Evolutionary conservation across 2,888 invertebrate species (phyloP), one percentile per base, ranked within the genome.

Genomic region (Tinea trinotella): DNA sequence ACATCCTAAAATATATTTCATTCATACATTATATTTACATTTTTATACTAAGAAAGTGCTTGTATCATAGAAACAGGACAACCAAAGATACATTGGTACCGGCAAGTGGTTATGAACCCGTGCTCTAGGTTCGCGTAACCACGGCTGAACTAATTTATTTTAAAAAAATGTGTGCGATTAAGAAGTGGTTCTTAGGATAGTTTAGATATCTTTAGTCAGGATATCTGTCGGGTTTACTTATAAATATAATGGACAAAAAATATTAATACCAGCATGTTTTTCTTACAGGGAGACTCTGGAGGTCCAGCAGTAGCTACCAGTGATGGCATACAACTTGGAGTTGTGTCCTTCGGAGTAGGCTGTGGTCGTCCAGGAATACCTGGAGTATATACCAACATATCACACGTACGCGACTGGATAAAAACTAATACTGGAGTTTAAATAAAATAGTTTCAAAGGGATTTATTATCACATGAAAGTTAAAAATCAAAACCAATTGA

Each of bases 211-310:
- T n/a, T n/a, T n/a, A n/a, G n/a, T n/a, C n/a, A n/a, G n/a, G n/a
- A n/a, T n/a, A n/a, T n/a, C n/a, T n/a, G n/a, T n/a, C n/a, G n/a
- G n/a, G n/a, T 24, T 24, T 24, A 24, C 24, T 24, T 24, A 24
- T 9, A 24, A 30, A 12, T 18, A 22, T 13, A 50, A 30, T n/a
- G n/a, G n/a, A n/a, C 18, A 40, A 7, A 40, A n/a, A 5, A n/a
- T 5, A n/a, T 40, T 40, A 5, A 24, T 12, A 24, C 9, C n/a
- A n/a, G n/a, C n/a, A n/a, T n/a, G n/a, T n/a, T n/a, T 15, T 30
- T 49, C 10, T 54, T 62, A n/a, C 56, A 77, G 78, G 77, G 78
- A 55, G 78, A 77, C 60, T 78, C 77, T 1, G 76, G 76, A 3
- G 76, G 76, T 2, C 76, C 76, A 44, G 73, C 71, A 0, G 70